Percentiles rank a stretch among this genome's conserved stretches.
Evolutionary conservation across 2,888 invertebrate species (phyloP).

Genomic region (Chamaedrilus cognettii): DNA sequence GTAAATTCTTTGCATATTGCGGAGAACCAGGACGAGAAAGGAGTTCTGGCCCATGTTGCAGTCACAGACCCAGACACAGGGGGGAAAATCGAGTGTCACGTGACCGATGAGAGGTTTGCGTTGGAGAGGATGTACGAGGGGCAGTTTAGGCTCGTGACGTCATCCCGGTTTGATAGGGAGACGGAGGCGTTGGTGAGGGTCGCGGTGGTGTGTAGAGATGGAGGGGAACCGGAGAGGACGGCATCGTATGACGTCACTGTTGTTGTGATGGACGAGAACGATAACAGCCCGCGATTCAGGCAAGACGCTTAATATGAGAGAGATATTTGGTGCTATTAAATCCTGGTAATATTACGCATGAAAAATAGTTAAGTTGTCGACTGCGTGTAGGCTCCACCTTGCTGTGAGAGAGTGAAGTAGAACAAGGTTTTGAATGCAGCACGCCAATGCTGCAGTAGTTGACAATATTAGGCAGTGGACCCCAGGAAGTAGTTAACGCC

Average conservation of each 20-base stretch:
- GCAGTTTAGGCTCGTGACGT: background rate
- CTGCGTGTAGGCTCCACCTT: too few relatives aligned
- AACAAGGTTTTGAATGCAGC: too few relatives aligned
- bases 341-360: too few relatives aligned
- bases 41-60: background rate
- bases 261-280: background rate
- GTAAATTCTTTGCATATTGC: background rate
- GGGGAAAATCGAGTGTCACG: background rate
- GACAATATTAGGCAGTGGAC: too few relatives aligned
- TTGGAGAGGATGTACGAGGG: background rate
- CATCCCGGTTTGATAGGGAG: background rate
- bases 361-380: too few relatives aligned
- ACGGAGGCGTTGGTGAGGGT: background rate
- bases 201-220: background rate
- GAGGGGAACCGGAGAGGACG: background rate
- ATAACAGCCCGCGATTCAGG: background rate
- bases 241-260: background rate
- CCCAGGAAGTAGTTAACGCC: too few relatives aligned
- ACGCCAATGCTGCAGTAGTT: too few relatives aligned
- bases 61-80: background rate
- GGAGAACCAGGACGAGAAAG: background rate
- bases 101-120: background rate
- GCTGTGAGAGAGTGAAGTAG: too few relatives aligned
- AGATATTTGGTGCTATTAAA: too few relatives aligned
- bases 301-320: too few relatives aligned